phyloP scores from a whole-genome alignment of 2,797 vertebrate genomes.

The Valencia hispanica region DNA sequence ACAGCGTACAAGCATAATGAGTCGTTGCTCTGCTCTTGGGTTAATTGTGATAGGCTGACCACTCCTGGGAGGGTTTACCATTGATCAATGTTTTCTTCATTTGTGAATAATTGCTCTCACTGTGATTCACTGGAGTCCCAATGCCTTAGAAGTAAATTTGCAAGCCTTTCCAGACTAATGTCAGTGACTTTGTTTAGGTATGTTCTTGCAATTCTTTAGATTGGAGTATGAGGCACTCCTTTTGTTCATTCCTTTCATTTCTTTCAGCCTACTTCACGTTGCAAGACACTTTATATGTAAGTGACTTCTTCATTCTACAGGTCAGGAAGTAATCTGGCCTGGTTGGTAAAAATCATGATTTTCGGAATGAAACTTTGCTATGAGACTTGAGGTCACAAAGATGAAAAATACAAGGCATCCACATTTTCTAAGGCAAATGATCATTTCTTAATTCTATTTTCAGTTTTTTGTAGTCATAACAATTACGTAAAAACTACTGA shows the following conservation, averaged over 20 bases:
- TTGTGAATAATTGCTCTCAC: background rate
- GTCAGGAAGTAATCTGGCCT: no score
- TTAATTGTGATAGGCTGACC: background rate
- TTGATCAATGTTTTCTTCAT: no score
- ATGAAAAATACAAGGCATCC: background rate
- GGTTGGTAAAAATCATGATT: background rate
- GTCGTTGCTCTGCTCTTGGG: background rate
- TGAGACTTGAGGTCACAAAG: background rate
- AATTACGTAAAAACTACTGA: background rate
- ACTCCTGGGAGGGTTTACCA: background rate
- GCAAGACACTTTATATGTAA: background rate
- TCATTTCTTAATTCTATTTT: slow-evolving; percentile 24
- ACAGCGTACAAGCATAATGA: background rate
- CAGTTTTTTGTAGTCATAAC: slow-evolving; percentile 13
- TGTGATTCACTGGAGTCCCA: background rate
- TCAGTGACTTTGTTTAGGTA: background rate
- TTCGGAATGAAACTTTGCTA: no score
- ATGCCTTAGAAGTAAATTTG: background rate
- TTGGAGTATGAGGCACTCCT: background rate
- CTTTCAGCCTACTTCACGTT: background rate
- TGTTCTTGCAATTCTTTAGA: background rate
- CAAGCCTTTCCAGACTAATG: background rate
- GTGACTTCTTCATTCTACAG: background rate
- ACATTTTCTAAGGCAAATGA: background rate
- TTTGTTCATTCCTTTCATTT: background rate